Percentiles rank a stretch among this genome's conserved stretches.
phyloP scores from a whole-genome alignment of 2,113 vertebrate species.

The Crotalus helleri region DNA sequence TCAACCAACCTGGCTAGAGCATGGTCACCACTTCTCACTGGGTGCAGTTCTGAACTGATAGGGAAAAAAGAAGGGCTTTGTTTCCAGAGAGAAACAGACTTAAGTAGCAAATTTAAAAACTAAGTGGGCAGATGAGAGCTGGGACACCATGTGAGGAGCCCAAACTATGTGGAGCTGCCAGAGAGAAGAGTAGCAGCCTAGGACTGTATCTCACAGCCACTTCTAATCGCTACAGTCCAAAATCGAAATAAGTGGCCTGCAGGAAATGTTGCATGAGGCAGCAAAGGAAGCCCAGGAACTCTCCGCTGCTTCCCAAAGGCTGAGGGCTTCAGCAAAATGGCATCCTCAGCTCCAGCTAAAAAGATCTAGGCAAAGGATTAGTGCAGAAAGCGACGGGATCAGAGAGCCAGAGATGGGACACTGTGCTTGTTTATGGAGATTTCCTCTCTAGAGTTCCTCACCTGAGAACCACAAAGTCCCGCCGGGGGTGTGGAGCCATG shows the following conservation, averaged over 20 bases:
- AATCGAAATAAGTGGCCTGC: background rate
- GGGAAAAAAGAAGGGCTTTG: background rate
- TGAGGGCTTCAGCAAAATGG: background rate
- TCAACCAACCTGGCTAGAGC: background rate
- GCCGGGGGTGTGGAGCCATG: conserved; percentile 81
- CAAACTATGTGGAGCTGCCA: background rate
- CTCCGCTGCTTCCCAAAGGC: background rate
- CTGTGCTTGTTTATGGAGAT: background rate
- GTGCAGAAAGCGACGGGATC: background rate
- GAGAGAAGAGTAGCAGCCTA: background rate
- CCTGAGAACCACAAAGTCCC: conserved; percentile 81
- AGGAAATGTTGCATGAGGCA: background rate
- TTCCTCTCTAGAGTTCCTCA: conserved; percentile 47
- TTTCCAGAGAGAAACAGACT: background rate
- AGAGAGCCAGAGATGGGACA: background rate
- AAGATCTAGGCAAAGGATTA: background rate
- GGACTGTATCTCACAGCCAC: background rate
- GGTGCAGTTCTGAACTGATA: background rate
- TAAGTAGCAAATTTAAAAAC: background rate
- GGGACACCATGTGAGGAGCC: background rate
- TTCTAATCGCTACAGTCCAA: background rate
- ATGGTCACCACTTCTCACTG: background rate
- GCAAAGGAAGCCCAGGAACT: background rate
- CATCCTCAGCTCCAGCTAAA: background rate
- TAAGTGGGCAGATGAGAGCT: background rate